Base-by-base conservation (phyloP, 2,113 vertebrate species). In the Montifringilla adamsi region DNA sequence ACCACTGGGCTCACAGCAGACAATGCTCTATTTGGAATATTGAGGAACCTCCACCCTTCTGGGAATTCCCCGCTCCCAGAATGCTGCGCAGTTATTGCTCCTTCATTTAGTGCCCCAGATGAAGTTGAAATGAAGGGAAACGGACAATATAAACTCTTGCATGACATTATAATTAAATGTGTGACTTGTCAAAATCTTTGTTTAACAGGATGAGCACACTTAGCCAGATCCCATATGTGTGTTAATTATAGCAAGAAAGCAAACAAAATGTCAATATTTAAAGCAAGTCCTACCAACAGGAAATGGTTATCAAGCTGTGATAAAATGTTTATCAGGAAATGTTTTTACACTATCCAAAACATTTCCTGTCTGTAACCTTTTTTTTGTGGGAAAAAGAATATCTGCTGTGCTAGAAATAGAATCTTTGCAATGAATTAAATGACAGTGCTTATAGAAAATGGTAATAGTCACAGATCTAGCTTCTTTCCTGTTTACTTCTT, bases 271-370 rank as follows among this genome's bases (percentile, higher is more conserved):
- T 75, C 84, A 93, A 89, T 68, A 94, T 86, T 67, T 92, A 84
- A 49, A 95, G 78, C 31, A 93, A 95, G 77, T 50, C n/a, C 79
- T 92, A 78, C 79, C 59, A 93, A 93, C 87, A 97, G 98, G 97
- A 98, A 98, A 97, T 88, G 81, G 93, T 97, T 97, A 95, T 96
- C 94, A 96, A 93, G 85, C 95, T 94, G 92, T 49, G 82, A 95
- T 89, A 97, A 92, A 97, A 76, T 95, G 89, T 96, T 97, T 98
- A 94, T 87, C 95, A 95, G 97, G 94, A 98, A 98, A 97, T 89
- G 86, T 95, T 98, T 95, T 95, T 96, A 77, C 11, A 21, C 68
- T 96, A 95, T 70, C 80, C 94, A 96, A 95, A 98, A 97, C 67
- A 96, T 96, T 98, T 97, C 97, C 97, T 97, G 96, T 44, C 76